These are phyloP conservation scores for Redunca redunca DNA, from an alignment of 2,113 vertebrate species.

Conservation along the genomic window DNA sequence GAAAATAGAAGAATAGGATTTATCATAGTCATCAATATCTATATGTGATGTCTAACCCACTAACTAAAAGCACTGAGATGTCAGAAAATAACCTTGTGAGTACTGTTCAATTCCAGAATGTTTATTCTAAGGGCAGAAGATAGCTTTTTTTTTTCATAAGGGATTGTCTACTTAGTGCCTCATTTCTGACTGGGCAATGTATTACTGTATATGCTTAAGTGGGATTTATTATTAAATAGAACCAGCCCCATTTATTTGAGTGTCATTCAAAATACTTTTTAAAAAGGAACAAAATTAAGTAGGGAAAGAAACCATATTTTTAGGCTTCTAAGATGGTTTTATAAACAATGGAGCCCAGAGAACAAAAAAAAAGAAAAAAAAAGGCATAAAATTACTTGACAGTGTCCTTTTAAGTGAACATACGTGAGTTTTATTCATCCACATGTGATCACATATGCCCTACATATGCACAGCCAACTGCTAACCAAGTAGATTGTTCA, in stretches of 20 bases:
- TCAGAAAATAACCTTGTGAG: neutral
- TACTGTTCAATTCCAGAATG: rapidly evolving
- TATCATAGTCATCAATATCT: neutral
- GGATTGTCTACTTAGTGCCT: neutral
- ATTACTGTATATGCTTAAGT: constrained; percentile 11
- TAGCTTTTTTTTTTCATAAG: neutral
- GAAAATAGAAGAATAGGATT: neutral
- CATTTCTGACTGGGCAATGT: neutral
- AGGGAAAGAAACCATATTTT: constrained; percentile 77
- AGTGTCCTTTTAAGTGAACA: constrained; percentile 81
- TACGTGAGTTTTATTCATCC: constrained; percentile 75
- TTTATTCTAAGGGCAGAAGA: rapidly evolving
- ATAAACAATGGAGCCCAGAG: constrained; percentile 78
- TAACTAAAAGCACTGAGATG: neutral
- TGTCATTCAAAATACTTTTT: constrained; percentile 71
- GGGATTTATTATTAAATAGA: constrained; percentile 68
- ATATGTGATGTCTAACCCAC: neutral
- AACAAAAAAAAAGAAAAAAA: constrained; percentile 72
- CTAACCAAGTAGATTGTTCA: constrained; percentile 63
- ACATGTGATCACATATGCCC: constrained; percentile 80
- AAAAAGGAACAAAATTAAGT: constrained; percentile 71
- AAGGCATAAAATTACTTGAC: constrained; percentile 76
- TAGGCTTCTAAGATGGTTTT: constrained; percentile 79
- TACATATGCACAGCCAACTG: constrained; percentile 76
- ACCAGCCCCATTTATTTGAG: constrained; percentile 71